phyloP scores from a whole-genome alignment of 2,113 vertebrate species.

The Zosterops hypoxanthus region DNA sequence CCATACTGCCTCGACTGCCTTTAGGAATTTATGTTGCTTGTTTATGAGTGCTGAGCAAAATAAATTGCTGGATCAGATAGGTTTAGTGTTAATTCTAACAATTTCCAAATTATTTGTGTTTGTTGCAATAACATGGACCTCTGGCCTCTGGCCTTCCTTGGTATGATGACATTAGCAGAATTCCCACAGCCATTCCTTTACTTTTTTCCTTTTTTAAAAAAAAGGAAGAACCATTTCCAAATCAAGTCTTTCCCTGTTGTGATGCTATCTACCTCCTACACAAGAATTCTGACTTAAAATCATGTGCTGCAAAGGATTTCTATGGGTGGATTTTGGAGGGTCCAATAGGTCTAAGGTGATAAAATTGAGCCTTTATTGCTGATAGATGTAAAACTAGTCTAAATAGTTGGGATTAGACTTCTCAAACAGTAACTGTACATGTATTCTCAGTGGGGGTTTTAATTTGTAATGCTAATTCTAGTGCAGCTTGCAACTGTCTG shows the following conservation, averaged over 20 bases:
- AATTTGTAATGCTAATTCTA: slow-evolving; percentile 28
- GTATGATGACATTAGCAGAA: neutral
- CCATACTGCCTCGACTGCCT: neutral
- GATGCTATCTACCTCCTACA: neutral
- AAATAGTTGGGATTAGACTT: neutral
- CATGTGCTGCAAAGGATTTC: neutral
- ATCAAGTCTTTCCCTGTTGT: neutral
- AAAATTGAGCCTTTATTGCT: neutral
- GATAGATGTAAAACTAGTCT: neutral
- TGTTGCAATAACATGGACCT: neutral
- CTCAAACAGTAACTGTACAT: neutral
- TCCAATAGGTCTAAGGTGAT: neutral
- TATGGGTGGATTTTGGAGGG: neutral
- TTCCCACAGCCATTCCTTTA: neutral
- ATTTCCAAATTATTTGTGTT: neutral
- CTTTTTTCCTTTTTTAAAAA: neutral
- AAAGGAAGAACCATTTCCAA: neutral
- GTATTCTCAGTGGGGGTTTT: neutral
- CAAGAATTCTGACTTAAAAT: neutral
- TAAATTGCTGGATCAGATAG: neutral
- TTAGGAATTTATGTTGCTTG: neutral
- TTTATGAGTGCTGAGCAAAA: neutral
- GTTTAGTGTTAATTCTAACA: neutral
- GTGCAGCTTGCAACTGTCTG: slow-evolving; percentile 7
- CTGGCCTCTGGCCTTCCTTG: neutral